A percentile compares a stretch with the other conserved stretches of the same genome.
Conservation (phyloP, 2,888 invertebrate genomes). For the Eristalinus aeneus region DNA sequence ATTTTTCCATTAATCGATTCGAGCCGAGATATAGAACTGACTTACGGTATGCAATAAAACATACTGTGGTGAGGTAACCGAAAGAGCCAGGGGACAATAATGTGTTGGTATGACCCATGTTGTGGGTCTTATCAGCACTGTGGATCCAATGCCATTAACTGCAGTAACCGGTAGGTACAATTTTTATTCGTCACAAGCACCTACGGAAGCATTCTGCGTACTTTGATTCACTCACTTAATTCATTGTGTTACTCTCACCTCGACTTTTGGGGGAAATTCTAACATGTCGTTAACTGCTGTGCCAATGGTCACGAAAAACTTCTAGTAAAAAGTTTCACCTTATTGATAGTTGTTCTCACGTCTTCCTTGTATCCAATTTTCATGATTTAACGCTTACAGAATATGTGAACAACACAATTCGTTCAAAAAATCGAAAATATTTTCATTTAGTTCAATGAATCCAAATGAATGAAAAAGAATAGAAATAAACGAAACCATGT, state of each 20-base stretch:
- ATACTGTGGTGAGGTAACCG: neutral
- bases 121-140: neutral
- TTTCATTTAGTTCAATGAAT: neutral
- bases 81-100: neutral
- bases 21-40: neutral
- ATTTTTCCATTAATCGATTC: neutral
- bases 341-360: neutral
- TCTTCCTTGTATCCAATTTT: neutral
- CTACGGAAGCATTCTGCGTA: neutral
- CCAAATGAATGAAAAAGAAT: too few relatives aligned
- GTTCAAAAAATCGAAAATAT: neutral
- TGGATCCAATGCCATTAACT: neutral
- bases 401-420: neutral
- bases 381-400: neutral
- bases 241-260: neutral
- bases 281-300: neutral
- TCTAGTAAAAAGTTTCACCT: neutral
- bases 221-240: neutral
- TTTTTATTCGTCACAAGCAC: neutral
- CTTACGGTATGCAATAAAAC: neutral
- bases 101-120: neutral
- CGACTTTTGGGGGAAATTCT: neutral
- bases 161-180: neutral
- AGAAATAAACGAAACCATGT: too few relatives aligned
- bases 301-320: neutral